phyloP scores from a whole-genome alignment of 2,113 vertebrate genomes.

The Galemys pyrenaicus region DNA sequence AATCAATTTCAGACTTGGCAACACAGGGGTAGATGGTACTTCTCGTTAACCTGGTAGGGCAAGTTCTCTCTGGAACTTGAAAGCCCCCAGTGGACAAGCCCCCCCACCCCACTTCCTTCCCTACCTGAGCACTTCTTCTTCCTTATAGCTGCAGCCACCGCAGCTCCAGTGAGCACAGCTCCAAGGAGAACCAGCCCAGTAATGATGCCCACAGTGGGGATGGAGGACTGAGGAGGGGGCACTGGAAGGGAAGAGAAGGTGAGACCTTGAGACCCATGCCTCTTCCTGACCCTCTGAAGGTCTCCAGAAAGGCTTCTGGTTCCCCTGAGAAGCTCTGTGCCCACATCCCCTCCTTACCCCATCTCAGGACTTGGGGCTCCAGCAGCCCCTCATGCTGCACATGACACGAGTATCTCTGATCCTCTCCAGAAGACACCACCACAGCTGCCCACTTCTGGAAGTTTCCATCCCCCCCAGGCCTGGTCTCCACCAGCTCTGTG shows the following conservation, averaged over 20 bases:
- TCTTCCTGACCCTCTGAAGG: neutral
- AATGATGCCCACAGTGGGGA: neutral
- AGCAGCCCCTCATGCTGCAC: too few relatives aligned
- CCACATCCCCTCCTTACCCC: too few relatives aligned
- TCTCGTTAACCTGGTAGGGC: neutral
- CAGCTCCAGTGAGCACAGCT: neutral
- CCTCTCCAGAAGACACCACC: too few relatives aligned
- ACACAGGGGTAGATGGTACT: fast-evolving
- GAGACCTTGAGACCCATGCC: neutral
- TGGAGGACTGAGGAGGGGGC: neutral
- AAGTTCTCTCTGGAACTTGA: neutral
- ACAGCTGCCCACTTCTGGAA: too few relatives aligned
- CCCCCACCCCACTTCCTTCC: neutral
- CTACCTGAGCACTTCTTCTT: neutral
- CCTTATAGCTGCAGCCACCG: neutral
- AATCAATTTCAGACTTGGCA: neutral
- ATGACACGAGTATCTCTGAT: too few relatives aligned
- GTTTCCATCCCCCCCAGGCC: too few relatives aligned
- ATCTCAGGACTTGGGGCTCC: too few relatives aligned
- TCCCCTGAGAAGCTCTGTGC: neutral
- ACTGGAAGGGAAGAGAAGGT: neutral
- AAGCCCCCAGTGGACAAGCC: neutral
- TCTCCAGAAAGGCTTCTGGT: neutral
- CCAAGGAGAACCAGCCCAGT: too few relatives aligned
- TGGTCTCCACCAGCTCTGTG: too few relatives aligned